Conservation (phyloP, 2,888 invertebrate genomes). For the Cancer borealis region DNA sequence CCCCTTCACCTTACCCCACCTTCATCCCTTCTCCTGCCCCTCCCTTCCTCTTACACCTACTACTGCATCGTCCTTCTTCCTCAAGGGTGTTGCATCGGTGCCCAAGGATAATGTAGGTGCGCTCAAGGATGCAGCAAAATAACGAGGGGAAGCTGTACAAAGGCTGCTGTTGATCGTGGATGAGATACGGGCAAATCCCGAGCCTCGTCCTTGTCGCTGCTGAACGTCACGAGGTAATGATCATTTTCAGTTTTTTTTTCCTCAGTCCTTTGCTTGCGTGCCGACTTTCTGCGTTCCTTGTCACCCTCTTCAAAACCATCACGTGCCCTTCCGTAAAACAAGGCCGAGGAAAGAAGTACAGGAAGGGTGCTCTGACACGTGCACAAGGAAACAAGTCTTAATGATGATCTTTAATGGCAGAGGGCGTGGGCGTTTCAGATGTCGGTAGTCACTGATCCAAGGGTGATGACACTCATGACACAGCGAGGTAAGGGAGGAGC, state of each 20-base stretch:
- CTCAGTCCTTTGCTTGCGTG: neutral
- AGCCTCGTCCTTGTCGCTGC: slow-evolving; percentile 17
- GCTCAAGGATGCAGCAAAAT: slow-evolving; percentile 38
- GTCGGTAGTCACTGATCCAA: neutral
- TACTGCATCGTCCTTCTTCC: slow-evolving; percentile 1
- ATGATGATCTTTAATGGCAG: neutral
- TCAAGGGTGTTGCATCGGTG: slow-evolving; percentile 40
- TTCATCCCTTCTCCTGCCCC: neutral
- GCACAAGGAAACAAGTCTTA: neutral
- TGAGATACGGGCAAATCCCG: slow-evolving; percentile 6
- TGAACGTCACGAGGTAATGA: slow-evolving; percentile 15
- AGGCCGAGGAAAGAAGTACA: neutral
- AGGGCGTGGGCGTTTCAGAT: neutral
- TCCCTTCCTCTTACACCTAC: neutral
- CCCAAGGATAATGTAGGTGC: slow-evolving; percentile 30
- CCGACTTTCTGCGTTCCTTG: neutral
- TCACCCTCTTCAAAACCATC: neutral
- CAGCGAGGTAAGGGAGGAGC: neutral
- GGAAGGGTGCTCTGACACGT: neutral
- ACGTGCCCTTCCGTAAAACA: neutral
- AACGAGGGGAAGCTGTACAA: slow-evolving; percentile 35
- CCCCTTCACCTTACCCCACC: neutral
- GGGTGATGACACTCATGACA: neutral
- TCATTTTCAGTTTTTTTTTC: neutral
- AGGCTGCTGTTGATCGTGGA: neutral